Base-by-base conservation (phyloP, 2,113 vertebrate species). In the Laterallus jamaicensis region DNA sequence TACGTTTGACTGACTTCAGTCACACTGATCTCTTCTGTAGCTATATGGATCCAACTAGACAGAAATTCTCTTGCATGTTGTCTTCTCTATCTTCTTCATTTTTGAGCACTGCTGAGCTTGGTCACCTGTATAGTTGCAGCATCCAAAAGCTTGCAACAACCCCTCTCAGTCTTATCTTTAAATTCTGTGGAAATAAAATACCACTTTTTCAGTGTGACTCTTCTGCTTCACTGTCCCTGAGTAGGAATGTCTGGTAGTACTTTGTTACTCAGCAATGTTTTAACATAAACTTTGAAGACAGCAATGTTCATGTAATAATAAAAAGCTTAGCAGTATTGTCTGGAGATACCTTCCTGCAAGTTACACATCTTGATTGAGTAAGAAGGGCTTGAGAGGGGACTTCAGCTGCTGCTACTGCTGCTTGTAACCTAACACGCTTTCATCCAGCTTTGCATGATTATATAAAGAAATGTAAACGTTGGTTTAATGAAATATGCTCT, bases 391-490 rank as follows among this genome's bases (percentile, higher is more conserved):
- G 97, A 98, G 98, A 98, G 98, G 97, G 97, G 93, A 95, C 85
- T 97, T 91, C 29, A 94, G 84, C 93, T 94, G 95, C 95, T 95
- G 52, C 88, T 94, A 16, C 79, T 91, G 83, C 92, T 93, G 95
- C 71, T 94, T 81, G 39, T 90, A 86, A 54, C 47, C 64, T 87
- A 91, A 91, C 82, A 92, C 2, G 86, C 96, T 97, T 97, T 95
- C 93, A 97, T 90, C 85, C 76, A 93, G 97, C 97, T 98, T 97
- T 98, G 98, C 98, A 98, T 98, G 98, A 39, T 96, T 52, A 86
- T 91, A 94, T 73, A 70, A 97, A 88, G 86, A 84, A 95, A 95
- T 52, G 55, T 78, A 82, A 97, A 90, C 97, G 92, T 94, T 95
- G 60, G 50, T 91, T 95, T 95, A 92, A 76, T 95, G 89, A 84